These are phyloP conservation scores for Iguana delicatissima DNA, from an alignment of 2,797 vertebrate species.

Conservation along the genomic window DNA sequence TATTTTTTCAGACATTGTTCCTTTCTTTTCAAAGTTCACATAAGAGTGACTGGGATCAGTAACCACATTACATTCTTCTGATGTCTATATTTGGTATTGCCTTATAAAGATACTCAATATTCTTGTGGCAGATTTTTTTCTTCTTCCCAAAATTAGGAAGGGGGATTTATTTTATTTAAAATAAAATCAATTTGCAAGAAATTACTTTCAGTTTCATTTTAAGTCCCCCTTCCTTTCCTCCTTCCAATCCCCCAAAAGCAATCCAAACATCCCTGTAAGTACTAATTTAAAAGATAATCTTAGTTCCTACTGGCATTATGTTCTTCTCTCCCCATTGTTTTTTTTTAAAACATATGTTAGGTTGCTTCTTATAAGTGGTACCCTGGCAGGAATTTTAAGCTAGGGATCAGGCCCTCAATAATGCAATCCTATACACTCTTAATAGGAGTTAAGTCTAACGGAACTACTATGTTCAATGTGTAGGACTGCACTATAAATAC, in stretches of 20 bases:
- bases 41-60: slow-evolving; percentile 77
- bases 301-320: background rate
- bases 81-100: slow-evolving; percentile 42
- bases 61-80: slow-evolving; percentile 48
- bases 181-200: slow-evolving; percentile 2
- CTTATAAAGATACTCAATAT: slow-evolving; percentile 6
- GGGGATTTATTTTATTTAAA: background rate
- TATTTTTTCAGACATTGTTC: slow-evolving; percentile 61
- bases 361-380: background rate
- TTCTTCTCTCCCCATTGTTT: background rate
- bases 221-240: background rate
- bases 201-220: slow-evolving; percentile 24
- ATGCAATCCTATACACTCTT: background rate
- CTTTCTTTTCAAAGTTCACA: slow-evolving; percentile 64
- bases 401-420: background rate
- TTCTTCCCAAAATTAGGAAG: background rate
- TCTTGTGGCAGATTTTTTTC: slow-evolving; percentile 3
- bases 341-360: background rate
- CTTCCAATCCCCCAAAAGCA: background rate
- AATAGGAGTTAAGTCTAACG: background rate
- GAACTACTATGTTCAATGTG: background rate
- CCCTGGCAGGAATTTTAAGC: background rate
- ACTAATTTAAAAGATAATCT: background rate
- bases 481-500: background rate
- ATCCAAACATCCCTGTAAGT: background rate